Evolutionary conservation across 2,888 invertebrate genomes (phyloP).

Genomic region (Microctonus hyperodae): DNA sequence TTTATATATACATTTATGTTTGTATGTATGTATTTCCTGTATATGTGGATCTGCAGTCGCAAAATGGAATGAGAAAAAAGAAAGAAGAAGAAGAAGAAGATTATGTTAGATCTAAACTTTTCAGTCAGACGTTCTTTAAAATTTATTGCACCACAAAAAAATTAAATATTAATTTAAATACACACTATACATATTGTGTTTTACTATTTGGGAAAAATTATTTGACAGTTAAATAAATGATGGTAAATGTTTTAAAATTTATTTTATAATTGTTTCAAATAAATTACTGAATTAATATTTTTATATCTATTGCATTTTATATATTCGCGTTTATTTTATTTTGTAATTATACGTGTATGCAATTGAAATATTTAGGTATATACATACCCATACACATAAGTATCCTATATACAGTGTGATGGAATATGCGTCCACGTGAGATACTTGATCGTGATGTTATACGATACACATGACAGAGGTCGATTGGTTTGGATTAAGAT

Average conservation of each 20-base stretch:
- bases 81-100: no score
- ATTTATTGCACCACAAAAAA: constrained; percentile 23
- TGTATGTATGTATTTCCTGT: neutral
- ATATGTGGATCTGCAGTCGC: no score
- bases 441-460: constrained; percentile 24
- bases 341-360: neutral
- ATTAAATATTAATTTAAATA: constrained; percentile 25
- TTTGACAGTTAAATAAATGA: constrained; percentile 5
- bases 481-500: constrained; percentile 36
- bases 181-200: neutral
- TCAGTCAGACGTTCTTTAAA: constrained; percentile 13
- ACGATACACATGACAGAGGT: constrained; percentile 25
- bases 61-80: neutral
- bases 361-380: neutral
- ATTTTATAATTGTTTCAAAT: neutral
- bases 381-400: neutral
- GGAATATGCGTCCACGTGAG: constrained; percentile 18
- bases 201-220: constrained; percentile 11
- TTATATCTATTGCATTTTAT: no score
- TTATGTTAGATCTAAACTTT: neutral
- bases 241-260: constrained; percentile 4
- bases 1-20: neutral
- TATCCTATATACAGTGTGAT: neutral
- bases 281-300: constrained; percentile 7
- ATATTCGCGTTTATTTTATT: neutral